Conservation (phyloP, 2,888 invertebrate genomes). For the Electrophaes corylata region DNA sequence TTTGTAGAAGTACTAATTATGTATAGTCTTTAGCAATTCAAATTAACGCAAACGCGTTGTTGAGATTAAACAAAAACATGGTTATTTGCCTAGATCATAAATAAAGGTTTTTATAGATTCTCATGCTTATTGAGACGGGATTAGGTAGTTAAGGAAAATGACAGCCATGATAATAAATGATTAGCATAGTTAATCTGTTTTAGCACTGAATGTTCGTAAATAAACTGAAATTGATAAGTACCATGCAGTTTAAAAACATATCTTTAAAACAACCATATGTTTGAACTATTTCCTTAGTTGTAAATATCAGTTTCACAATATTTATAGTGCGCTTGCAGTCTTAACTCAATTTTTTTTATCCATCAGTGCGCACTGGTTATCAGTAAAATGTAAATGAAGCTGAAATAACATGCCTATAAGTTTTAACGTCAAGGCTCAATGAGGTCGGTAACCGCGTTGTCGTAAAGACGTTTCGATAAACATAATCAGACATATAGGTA, state of each 20-base stretch:
- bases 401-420: slow-evolving; percentile 61
- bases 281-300: no score
- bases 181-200: slow-evolving; percentile 10
- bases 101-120: slow-evolving; percentile 18
- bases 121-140: slow-evolving; percentile 26
- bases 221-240: background rate
- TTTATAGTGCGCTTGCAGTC: slow-evolving; percentile 8
- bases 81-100: slow-evolving; percentile 16
- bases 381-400: slow-evolving; percentile 38
- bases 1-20: background rate
- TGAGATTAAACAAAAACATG: slow-evolving; percentile 11
- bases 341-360: slow-evolving; percentile 16
- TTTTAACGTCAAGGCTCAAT: slow-evolving; percentile 48
- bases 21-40: slow-evolving; percentile 17
- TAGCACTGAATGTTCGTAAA: slow-evolving; percentile 7
- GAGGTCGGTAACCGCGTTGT: slow-evolving; percentile 73
- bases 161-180: slow-evolving; percentile 24
- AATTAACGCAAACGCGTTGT: slow-evolving; percentile 6
- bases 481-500: slow-evolving; percentile 5
- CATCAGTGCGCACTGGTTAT: slow-evolving; percentile 20
- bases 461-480: slow-evolving; percentile 59
- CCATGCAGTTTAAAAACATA: no score
- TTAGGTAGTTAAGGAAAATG: slow-evolving; percentile 33
- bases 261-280: no score
- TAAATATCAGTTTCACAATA: background rate